Evolutionary conservation across 2,888 invertebrate genomes (phyloP).

Genomic region (Steinernema scapterisci): DNA sequence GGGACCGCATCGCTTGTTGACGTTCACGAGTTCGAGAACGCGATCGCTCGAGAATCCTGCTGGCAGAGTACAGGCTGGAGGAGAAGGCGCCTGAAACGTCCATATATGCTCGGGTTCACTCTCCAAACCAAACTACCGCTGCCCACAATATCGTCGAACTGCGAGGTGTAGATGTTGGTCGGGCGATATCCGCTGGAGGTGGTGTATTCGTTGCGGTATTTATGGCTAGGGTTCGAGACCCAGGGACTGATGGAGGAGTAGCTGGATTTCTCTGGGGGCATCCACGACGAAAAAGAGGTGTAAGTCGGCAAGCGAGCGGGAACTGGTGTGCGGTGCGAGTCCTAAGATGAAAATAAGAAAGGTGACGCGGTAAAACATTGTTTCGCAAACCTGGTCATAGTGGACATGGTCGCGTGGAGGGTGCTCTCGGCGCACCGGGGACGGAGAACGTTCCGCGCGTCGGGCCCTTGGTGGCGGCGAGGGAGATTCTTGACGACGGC

Average conservation of each 20-base stretch:
- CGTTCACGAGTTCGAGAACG: conserved; percentile 67
- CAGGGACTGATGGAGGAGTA: conserved; percentile 62
- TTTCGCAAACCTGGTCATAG: conserved; percentile 45
- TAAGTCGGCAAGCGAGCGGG: conserved; percentile 63
- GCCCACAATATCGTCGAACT: conserved; percentile 65
- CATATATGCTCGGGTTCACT: background rate
- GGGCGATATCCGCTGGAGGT: conserved; percentile 51
- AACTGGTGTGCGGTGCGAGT: conserved; percentile 58
- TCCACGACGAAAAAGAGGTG: conserved; percentile 64
- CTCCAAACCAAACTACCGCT: conserved; percentile 45
- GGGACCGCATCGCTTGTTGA: conserved; percentile 61
- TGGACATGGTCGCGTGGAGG: conserved; percentile 50
- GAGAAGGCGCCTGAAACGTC: conserved; percentile 58
- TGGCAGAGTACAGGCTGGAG: conserved; percentile 63
- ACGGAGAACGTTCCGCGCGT: conserved; percentile 49
- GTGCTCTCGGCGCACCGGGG: conserved; percentile 39
- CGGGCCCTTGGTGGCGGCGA: conserved; percentile 54
- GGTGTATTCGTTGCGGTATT: conserved; percentile 64
- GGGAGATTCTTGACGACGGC: conserved; percentile 46
- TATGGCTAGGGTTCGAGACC: conserved; percentile 54
- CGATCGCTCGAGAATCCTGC: conserved; percentile 63
- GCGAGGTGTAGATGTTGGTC: conserved; percentile 59
- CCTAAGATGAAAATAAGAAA: conserved; percentile 38
- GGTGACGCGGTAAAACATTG: background rate
- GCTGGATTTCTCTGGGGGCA: conserved; percentile 59